Percentiles rank a stretch among this genome's conserved stretches.
These are phyloP conservation scores for Parnassius glacialis DNA, from an alignment of 2,888 invertebrate genomes.

Conservation along the genomic window DNA sequence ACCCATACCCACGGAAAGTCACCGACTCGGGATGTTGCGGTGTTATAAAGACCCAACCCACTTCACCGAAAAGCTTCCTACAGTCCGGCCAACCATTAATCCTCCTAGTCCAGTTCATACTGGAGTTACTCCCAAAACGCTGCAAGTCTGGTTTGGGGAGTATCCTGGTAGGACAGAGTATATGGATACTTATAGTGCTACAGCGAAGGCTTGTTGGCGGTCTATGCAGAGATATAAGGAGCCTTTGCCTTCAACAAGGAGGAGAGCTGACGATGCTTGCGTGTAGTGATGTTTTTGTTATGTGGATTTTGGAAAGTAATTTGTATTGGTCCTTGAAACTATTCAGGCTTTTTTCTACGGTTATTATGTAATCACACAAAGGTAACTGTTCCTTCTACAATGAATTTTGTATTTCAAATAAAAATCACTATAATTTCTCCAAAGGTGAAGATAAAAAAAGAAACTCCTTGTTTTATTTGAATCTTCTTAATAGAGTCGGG, in stretches of 20 bases:
- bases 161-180: constrained; percentile 83
- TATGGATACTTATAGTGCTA: constrained; percentile 80
- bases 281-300: constrained; percentile 41
- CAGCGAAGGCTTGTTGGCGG: constrained; percentile 81
- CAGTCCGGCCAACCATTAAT: constrained; percentile 78
- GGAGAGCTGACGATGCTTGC: constrained; percentile 80
- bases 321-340: neutral
- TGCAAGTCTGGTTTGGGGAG: constrained; percentile 77
- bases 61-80: constrained; percentile 76
- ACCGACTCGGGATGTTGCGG: constrained; percentile 76
- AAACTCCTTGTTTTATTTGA: constrained; percentile 31
- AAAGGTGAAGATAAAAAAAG: constrained; percentile 58
- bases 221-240: constrained; percentile 83
- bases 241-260: constrained; percentile 82
- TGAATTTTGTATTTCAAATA: constrained; percentile 2
- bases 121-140: constrained; percentile 67
- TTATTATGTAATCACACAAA: no score
- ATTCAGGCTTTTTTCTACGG: no score
- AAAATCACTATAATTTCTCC: constrained; percentile 22
- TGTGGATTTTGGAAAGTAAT: neutral
- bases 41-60: constrained; percentile 83
- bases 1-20: constrained; percentile 80
- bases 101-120: constrained; percentile 66
- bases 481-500: no score
- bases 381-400: neutral